These are phyloP conservation scores for Myopa tessellatipennis DNA, from an alignment of 2,888 invertebrate species.

Conservation along the genomic window DNA sequence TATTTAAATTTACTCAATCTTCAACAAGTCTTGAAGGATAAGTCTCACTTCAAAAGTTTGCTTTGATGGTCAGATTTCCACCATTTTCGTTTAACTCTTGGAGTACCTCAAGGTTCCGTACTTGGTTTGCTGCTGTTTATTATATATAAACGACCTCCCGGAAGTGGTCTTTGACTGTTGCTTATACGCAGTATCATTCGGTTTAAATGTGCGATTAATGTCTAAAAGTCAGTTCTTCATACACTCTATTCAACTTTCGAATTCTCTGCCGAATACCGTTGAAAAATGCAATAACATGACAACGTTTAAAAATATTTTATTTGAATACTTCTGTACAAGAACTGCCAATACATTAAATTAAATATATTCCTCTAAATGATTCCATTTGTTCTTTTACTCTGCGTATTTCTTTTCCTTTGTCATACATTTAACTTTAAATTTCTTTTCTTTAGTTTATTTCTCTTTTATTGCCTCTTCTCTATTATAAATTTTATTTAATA, in stretches of 20 bases:
- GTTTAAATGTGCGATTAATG: not conserved
- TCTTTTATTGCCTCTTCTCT: not conserved
- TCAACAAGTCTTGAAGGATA: too few species aligned
- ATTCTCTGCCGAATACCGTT: not conserved
- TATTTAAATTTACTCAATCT: too few species aligned
- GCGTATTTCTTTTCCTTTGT: not conserved
- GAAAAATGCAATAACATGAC: not conserved
- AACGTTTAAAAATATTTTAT: not conserved
- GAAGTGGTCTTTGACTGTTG: not conserved
- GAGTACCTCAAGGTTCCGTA: not conserved
- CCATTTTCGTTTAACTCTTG: not conserved
- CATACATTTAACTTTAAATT: too few species aligned
- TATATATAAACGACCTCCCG: conserved; percentile 1
- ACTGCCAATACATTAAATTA: too few species aligned
- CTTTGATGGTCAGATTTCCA: too few species aligned
- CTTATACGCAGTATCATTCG: not conserved
- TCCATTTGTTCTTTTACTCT: not conserved
- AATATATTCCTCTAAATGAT: too few species aligned
- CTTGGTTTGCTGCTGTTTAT: not conserved
- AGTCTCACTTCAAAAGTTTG: too few species aligned
- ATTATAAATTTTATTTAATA: not conserved
- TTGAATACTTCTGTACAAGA: not conserved
- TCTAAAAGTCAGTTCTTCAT: conserved; percentile 15
- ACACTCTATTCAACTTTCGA: not conserved
- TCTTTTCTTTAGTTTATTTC: not conserved